These are phyloP conservation scores for western clawed frog (Xenopus tropicalis) DNA, from an alignment of 2,113 vertebrate genomes.

Conservation along the genomic window DNA sequence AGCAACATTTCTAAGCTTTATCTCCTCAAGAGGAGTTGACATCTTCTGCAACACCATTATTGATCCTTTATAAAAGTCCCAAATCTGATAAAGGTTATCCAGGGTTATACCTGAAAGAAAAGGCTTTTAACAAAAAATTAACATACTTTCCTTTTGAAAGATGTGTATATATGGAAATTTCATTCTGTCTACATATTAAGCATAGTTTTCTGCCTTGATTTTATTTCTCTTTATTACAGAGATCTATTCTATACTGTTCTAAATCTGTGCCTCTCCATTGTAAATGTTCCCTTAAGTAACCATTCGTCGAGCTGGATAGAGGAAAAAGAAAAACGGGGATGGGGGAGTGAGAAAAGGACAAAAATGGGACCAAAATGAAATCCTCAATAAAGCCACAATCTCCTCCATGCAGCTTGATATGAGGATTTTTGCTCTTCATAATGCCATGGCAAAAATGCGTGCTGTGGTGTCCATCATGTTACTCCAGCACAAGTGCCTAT, in stretches of 20 bases:
- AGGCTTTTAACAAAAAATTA: conserved; percentile 89
- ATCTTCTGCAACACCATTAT: conserved; percentile 88
- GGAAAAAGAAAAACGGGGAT: conserved; percentile 55
- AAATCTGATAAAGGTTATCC: conserved; percentile 84
- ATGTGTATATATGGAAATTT: background rate
- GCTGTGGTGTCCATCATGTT: conserved; percentile 85
- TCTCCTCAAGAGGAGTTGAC: conserved; percentile 82
- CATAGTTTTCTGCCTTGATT: conserved; percentile 40
- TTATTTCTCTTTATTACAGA: conserved; percentile 54
- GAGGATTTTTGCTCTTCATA: conserved; percentile 86
- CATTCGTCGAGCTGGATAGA: conserved; percentile 76
- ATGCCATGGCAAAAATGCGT: conserved; percentile 73
- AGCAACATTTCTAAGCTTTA: conserved; percentile 70
- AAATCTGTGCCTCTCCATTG: conserved; percentile 48
- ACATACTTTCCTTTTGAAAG: conserved; percentile 66
- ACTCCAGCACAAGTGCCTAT: conserved; percentile 82
- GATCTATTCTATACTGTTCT: conserved; percentile 64
- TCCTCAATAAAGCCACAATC: conserved; percentile 88
- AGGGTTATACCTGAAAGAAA: conserved; percentile 91
- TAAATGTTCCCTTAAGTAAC: conserved; percentile 66
- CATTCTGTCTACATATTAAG: conserved; percentile 17
- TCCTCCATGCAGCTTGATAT: conserved; percentile 86
- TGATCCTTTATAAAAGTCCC: conserved; percentile 88
- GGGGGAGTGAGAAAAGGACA: conserved; percentile 3
- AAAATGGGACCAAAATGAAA: conserved; percentile 69